Evolutionary conservation across 2,113 vertebrate species (phyloP).

Genomic region (Suricata suricatta): DNA sequence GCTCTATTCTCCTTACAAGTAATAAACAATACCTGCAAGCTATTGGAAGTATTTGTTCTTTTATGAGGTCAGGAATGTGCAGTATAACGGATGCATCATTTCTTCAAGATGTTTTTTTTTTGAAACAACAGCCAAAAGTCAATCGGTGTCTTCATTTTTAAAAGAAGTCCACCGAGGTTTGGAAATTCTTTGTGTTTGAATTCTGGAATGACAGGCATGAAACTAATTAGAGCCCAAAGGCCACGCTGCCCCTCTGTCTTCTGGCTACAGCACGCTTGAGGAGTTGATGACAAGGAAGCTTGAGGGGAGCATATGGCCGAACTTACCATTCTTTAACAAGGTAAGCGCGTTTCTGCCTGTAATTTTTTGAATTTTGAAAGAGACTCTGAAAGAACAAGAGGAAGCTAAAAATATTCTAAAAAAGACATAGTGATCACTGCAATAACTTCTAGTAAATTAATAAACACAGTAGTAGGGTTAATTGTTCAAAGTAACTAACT

Average conservation of each 20-base stretch:
- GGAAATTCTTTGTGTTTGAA: slow-evolving; percentile 45
- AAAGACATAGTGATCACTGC: background rate
- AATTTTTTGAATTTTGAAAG: slow-evolving; percentile 46
- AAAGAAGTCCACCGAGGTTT: slow-evolving; percentile 55
- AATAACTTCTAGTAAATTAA: background rate
- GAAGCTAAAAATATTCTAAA: slow-evolving; percentile 13
- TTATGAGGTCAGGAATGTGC: background rate
- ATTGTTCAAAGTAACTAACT: background rate
- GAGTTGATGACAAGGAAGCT: background rate
- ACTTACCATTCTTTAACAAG: slow-evolving; percentile 12
- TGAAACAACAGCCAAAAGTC: slow-evolving; percentile 20
- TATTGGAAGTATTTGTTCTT: background rate
- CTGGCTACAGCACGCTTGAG: background rate
- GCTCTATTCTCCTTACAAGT: background rate
- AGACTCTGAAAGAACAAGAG: slow-evolving; percentile 25
- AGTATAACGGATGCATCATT: background rate
- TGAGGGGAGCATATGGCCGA: background rate
- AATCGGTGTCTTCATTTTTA: slow-evolving; percentile 41
- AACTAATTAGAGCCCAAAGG: slow-evolving; percentile 66
- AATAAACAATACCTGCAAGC: background rate
- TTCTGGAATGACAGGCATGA: slow-evolving; percentile 16
- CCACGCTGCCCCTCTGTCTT: background rate
- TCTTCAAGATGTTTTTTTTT: slow-evolving; percentile 26
- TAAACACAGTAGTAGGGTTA: background rate
- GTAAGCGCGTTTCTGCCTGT: background rate